Base-by-base conservation (phyloP, 92 coral and sea anemone species). In the Hydrozoanthus gracilis region DNA sequence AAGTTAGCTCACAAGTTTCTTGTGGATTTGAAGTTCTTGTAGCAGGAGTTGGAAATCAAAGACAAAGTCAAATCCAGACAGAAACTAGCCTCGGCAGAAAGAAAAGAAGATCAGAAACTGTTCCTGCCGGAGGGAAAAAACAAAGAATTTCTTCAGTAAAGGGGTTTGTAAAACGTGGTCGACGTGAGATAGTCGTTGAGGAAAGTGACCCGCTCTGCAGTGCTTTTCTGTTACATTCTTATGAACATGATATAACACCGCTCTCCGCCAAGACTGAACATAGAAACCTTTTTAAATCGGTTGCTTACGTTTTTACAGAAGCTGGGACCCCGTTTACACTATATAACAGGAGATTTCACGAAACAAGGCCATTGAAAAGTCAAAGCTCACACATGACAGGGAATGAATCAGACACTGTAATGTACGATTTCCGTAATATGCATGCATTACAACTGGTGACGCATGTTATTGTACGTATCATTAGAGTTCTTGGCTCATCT, bases 1-100 rank as follows among this genome's bases (percentile, higher is more conserved):
- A 87, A 79, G 98, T 95, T 52, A 98, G 99, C 20, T 93, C 93
- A 46, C 99, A 96, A 87, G 86, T 95, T 67, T 92, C 98, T 11
- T 83, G 93, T 72, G 99, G 99, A 44, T 88, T 96, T 55, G 98
- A 95, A 79, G 70, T 96, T 60, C 69, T 90, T 76, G 96, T 91
- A 54, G 99, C 99, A 48, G 96, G 95, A 56, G 68, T 85, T 14
- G 16, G 35, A 11, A 48, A 4, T 80, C 56, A 46, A 18, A 44
- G 61, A 14, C 51, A 45, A 9, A 27, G 39, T 27, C 39, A 44
- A 65, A 46, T 17, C 17, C 16, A 14, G 8, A 2, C 8, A 7
- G 44, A 67, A 39, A 8, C 48, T 5, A 66, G 3, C 16, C 20
- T 62, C 14, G 2, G 58, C 56, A 50, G 17, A 17, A 64, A 39